Evolutionary conservation across 2,113 vertebrate species (phyloP), one percentile per base, ranked within the genome.

Genomic region (Engystomops pustulosus): DNA sequence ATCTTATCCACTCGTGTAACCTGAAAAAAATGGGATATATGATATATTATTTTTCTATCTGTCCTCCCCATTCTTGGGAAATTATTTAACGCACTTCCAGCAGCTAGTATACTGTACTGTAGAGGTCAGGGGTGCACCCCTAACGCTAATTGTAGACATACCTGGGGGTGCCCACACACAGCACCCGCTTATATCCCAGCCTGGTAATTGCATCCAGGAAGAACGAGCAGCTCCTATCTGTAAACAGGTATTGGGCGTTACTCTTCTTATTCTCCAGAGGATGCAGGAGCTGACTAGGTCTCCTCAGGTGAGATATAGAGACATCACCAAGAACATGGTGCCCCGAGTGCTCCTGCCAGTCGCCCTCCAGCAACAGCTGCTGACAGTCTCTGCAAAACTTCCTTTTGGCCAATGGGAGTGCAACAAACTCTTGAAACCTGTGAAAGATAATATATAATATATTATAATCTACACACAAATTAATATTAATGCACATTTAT

Each of bases 181-280:
- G 93, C 5, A 98, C 92, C 89, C 94, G 95, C 79, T 65, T 91
- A 90, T 94, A 97, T 0, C 96, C 96, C 44, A 96, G 93, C 3
- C 47, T 71, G 1, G n/a, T 83, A 32, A 99, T 88, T 0, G 95
- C 89, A 81, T 95, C 92, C 81, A 97, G 88, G 0, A 99, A 89
- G 49, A 99, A 98, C 77, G 87, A 88, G 53, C 97, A 91, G 88
- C 94, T 98, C 89, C 96, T 94, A 15, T 96, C 95, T 0, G 96
- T 89, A 89, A 99, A 99, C 88, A 99, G 90, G 88, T 97, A 99
- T 87, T 99, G 97, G 1, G 98, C 97, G 8, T 99, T 95, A 83
- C 94, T 96, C 91, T 97, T 99, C 91, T 99, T 99, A 88, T 98
- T 97, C 83, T 96, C 94, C 88, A 99, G 69, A 0, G 97, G 96